Evolutionary conservation across 2,113 vertebrate species (phyloP).

Genomic region (Corythornis madagascariensis): DNA sequence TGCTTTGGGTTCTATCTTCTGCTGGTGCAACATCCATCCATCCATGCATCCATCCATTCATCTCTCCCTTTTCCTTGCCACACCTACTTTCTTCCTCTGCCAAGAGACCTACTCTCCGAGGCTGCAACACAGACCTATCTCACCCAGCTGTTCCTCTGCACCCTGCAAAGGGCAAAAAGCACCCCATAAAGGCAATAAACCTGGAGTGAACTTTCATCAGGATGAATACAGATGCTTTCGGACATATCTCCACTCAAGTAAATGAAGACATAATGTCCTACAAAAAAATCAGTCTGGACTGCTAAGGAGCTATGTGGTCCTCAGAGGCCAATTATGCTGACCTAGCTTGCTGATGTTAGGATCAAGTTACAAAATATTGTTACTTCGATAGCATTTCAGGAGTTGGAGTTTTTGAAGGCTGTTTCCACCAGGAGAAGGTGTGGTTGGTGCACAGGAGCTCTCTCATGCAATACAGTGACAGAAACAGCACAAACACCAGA

Average conservation of each 20-base stretch:
- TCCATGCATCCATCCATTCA: no score
- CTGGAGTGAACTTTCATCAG: neutral
- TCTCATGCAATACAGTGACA: neutral
- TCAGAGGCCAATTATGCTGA: neutral
- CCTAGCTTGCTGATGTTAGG: neutral
- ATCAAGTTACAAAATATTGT: neutral
- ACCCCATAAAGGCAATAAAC: neutral
- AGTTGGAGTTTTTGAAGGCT: neutral
- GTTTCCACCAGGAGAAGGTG: neutral
- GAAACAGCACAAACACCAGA: neutral
- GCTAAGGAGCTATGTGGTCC: neutral
- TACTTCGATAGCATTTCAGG: neutral
- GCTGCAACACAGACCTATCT: neutral
- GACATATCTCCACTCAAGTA: neutral
- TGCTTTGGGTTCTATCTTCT: neutral
- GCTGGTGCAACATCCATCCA: neutral
- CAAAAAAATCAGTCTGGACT: neutral
- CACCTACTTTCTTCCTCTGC: neutral
- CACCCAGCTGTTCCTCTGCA: neutral
- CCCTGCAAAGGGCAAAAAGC: neutral
- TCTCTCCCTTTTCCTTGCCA: neutral
- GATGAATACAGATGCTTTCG: neutral
- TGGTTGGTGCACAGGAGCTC: neutral
- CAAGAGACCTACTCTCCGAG: neutral
- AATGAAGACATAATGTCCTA: neutral